Conservation (phyloP, 2,113 vertebrate genomes). For the Tragelaphus imberbis region DNA sequence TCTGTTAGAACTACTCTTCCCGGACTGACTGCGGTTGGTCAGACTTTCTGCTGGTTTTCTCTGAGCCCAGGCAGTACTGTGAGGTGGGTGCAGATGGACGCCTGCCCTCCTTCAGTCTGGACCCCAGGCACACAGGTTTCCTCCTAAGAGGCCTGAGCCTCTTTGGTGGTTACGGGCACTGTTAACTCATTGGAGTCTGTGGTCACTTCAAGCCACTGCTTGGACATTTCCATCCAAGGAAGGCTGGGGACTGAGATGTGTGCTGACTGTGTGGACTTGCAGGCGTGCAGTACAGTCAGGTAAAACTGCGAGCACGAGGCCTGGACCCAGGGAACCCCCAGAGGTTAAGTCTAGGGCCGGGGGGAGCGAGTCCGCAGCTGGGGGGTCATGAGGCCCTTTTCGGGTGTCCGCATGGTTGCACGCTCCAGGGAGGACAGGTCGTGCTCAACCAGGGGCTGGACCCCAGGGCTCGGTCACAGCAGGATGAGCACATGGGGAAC, state of each 20-base stretch:
- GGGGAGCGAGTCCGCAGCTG: accelerated
- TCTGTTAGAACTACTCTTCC: background rate
- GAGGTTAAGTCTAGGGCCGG: background rate
- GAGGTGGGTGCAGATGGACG: accelerated
- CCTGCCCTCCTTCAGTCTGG: background rate
- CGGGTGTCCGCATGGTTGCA: accelerated
- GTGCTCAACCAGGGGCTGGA: too few relatives aligned
- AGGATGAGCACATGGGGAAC: accelerated
- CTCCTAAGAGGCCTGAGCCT: background rate
- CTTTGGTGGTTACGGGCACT: background rate
- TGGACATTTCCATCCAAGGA: accelerated
- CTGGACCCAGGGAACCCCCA: accelerated
- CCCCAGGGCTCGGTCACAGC: background rate
- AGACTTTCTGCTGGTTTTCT: background rate
- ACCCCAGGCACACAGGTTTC: accelerated
- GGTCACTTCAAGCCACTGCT: background rate
- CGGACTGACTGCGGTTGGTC: background rate
- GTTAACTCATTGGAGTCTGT: background rate
- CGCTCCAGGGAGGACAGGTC: too few relatives aligned
- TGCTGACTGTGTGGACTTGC: background rate
- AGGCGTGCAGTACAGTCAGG: background rate
- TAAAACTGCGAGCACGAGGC: accelerated
- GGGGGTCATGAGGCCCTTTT: background rate
- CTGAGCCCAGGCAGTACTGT: accelerated
- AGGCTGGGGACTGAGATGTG: background rate